Conservation (phyloP, 2,888 invertebrate species). For the Chesias legatella region DNA sequence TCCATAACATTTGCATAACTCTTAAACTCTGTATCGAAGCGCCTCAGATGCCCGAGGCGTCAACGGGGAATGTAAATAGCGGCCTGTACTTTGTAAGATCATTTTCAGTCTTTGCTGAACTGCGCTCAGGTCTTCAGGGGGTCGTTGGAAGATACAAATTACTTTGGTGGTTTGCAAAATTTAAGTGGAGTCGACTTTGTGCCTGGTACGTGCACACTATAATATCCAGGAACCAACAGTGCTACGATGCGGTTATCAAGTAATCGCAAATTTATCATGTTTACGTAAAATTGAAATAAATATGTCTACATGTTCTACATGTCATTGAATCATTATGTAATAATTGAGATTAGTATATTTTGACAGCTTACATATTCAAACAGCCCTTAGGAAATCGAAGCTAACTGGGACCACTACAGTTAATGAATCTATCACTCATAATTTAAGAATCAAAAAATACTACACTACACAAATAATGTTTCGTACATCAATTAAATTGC, state of each 20-base stretch:
- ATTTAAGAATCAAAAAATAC: no score
- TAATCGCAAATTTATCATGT: no score
- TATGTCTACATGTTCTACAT: no score
- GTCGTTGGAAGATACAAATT: constrained; percentile 59
- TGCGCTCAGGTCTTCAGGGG: constrained; percentile 54
- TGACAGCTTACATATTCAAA: constrained; percentile 70
- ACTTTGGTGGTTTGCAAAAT: constrained; percentile 34
- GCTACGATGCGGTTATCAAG: no score
- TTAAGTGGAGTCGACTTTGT: constrained; percentile 7
- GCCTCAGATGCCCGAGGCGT: constrained; percentile 62
- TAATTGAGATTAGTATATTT: constrained; percentile 62
- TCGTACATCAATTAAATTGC: not conserved
- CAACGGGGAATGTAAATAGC: constrained; percentile 50
- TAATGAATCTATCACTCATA: constrained; percentile 43
- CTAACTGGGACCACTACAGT: constrained; percentile 55
- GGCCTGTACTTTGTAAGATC: constrained; percentile 75
- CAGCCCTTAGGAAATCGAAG: constrained; percentile 71
- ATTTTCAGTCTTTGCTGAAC: constrained; percentile 70
- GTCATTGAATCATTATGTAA: constrained; percentile 26
- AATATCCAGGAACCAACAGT: no score
- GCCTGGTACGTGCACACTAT: no score
- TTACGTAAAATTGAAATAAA: no score
- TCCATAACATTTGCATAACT: constrained; percentile 81
- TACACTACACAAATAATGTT: no score
- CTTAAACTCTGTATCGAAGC: constrained; percentile 65